Evolutionary conservation across 2,888 invertebrate species (phyloP), one percentile per base, ranked within the genome.

Genomic region (Pyralis farinalis): DNA sequence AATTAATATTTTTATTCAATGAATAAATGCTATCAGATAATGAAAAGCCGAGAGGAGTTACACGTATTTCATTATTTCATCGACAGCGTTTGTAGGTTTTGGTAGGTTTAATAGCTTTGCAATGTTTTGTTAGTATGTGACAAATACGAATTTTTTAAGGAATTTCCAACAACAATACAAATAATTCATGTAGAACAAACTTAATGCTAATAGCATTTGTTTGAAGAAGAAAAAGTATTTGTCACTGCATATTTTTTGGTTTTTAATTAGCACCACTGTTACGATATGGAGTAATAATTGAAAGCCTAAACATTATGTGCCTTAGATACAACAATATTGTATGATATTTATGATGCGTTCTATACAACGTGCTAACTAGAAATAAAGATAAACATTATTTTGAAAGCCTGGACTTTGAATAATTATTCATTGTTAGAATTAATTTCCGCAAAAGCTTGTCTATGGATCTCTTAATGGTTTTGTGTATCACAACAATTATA

Each of bases 291-390:
- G 79, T 84, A 86, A 82, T 78, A 72, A 86, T 83, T 80, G 79
- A 80, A 86, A 89, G 89, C 89, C 89, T 90, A 90, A 86, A 90
- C 82, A 87, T 89, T 89, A 89, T 87, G 90, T 90, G 90, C 90
- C 90, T 90, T 90, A 90, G 89, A 90, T 87, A 86, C 87, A 89
- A 90, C 90, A 90, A 89, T 90, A 89, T 89, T 88, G 88, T 89
- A 89, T 77, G 73, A 79, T 89, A 89, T 88, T 84, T 85, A 87
- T 77, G 84, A 87, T 84, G 85, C 87, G 86, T 87, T 87, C 85
- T 87, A 86, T 87, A 87, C 86, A 87, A 87, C 87, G 86, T 88
- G 85, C 88, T 83, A 85, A 87, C 76, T 88, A 87, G 88, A 85
- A 78, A 78, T 86, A 81, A 85, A 86, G 66, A 75, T 82, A 76